Evolutionary conservation across 2,797 vertebrate genomes (phyloP), one percentile per base, ranked within the genome.

Genomic region (Vipera ursinii): DNA sequence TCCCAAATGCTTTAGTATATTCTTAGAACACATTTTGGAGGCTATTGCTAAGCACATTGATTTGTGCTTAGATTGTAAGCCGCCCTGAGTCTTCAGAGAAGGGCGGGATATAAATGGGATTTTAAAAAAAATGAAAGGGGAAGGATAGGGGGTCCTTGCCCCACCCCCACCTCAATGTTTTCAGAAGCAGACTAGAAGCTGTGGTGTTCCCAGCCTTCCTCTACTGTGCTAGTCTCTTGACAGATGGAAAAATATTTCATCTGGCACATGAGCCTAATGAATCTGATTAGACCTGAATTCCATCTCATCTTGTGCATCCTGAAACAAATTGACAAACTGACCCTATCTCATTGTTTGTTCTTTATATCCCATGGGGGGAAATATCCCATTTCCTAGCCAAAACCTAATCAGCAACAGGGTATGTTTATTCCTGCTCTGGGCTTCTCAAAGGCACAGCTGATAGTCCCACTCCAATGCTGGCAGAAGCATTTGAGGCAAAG

Each of bases 401-500:
- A 65, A 53, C 38, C 59, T 55, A 88, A 51, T 51, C 89, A 91
- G 60, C 91, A 89, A 56, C 57, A 38, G 3, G 24, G 86, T 14
- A 17, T 94, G 91, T 91, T 94, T 94, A 78, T 94, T 94, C 89
- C 91, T 92, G 91, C 48, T 61, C 9, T 86, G 38, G 26, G 9
- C 63, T 44, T 55, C 24, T 88, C 38, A 59, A 15, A 56, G 60
- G 89, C 55, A 87, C 22, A 73, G n/a, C 55, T 4, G 20, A 28
- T 20, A 32, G 14, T 73, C 60, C 89, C 57, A 56, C 4, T 10
- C 48, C 38, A 56, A 28, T 28, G n/a, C n/a, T 88, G 38, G 82
- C 28, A 26, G 38, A 44, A 24, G 69, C 17, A 13, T n/a, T 5
- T 15, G 32, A 48, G 53, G 86, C 53, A 32, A 90, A 89, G 92